Base-by-base conservation (phyloP, 92 coral and sea anemone species). In the Heteractis magnifica region DNA sequence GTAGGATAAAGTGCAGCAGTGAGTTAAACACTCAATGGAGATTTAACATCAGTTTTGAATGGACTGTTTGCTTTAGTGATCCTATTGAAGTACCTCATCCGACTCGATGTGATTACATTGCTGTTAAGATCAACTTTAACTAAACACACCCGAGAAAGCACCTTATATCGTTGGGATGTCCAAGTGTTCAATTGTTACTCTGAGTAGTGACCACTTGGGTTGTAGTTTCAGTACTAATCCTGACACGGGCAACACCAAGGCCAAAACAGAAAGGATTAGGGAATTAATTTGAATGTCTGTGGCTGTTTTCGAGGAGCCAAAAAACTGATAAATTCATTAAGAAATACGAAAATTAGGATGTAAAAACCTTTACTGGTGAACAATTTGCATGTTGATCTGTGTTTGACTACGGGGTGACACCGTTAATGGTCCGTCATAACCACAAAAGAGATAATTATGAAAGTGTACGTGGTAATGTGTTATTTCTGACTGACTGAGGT, bases 1-100 rank as follows among this genome's bases (percentile, higher is more conserved):
- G 49, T 26, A 68, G 26, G 8, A 68, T 26, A 16, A 68, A 68
- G 73, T 68, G 73, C 73, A 68, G 44, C 3, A 68, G 72, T 68
- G 26, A 64, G 71, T 6, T 64, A 6, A 64, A 19, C 71, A 18
- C 71, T 64, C 71, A 64, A 64, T 49, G 18, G 21, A 51, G 59
- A 77, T 51, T 77, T 68, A 68, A 20, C 73, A 68, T 68, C 4
- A 26, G 50, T 6, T 20, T 8, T 68, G 49, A 79, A 59, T 77
- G 34, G 15, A 68, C 52, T 81, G 84, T 81, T 81, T 81, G 84
- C 77, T 68, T 70, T 81, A 51, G 68, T 68, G 73, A 81, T 81
- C 84, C 77, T 48, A 68, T 52, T 81, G 44, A 68, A 81, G 84
- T 51, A 70, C 78, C 56, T 51, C 55, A 44, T 74, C 34, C 73